These are phyloP conservation scores for Scaptomyza flava DNA, from an alignment of 2,888 invertebrate genomes.

Conservation along the genomic window DNA sequence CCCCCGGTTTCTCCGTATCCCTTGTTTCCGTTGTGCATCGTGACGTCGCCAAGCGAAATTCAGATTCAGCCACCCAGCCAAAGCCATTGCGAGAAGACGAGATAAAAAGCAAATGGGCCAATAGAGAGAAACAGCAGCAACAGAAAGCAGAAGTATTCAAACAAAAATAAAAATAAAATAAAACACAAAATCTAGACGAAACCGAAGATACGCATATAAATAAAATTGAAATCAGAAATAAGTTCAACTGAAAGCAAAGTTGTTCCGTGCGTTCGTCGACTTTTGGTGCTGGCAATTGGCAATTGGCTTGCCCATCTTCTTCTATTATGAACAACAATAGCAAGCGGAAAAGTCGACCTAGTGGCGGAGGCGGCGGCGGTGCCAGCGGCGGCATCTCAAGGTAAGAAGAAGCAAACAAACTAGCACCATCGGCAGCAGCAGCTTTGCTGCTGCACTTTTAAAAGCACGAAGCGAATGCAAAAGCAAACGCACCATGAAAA, in stretches of 20 bases:
- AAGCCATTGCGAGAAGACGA: conserved; percentile 43
- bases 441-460: conserved; percentile 42
- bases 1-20: conserved; percentile 14
- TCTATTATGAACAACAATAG: conserved; percentile 86
- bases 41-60: conserved; percentile 64
- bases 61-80: conserved; percentile 56
- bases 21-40: conserved; percentile 57
- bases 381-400: conserved; percentile 78
- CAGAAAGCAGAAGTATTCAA: conserved; percentile 46
- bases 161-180: conserved; percentile 39
- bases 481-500: conserved; percentile 52
- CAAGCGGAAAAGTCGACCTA: conserved; percentile 93
- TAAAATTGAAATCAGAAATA: conserved; percentile 58
- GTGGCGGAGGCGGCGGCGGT: conserved; percentile 79
- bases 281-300: conserved; percentile 67
- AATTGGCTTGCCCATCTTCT: conserved; percentile 60
- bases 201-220: conserved; percentile 51
- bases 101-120: conserved; percentile 39
- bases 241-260: conserved; percentile 56
- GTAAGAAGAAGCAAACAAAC: conserved; percentile 71
- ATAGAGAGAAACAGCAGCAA: conserved; percentile 44
- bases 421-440: conserved; percentile 12
- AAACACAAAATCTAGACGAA: conserved; percentile 43
- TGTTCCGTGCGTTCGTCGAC: conserved; percentile 58
- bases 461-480: conserved; percentile 59